Evolutionary conservation across 2,888 invertebrate genomes (phyloP).

Genomic region (Himalopsyche anomala): DNA sequence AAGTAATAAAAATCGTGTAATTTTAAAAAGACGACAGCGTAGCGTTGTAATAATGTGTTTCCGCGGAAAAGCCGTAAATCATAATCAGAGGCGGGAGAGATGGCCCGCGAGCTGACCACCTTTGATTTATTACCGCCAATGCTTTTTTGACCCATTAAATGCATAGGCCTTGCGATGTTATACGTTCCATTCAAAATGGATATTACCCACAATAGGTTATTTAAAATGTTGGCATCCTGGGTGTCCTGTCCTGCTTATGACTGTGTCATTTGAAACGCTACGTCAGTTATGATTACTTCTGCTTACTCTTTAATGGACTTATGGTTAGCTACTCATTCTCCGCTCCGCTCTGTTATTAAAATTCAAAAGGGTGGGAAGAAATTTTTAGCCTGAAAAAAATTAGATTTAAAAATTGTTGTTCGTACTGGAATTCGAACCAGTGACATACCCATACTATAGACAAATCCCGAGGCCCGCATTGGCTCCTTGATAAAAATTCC

Average conservation of each 20-base stretch:
- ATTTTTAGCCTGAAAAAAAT: too few relatives aligned
- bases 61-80: conserved; percentile 62
- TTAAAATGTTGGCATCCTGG: not conserved
- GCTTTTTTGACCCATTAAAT: conserved; percentile 30
- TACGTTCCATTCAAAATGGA: conserved; percentile 19
- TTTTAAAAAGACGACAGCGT: conserved; percentile 54
- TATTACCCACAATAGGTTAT: conserved; percentile 2
- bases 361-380: too few relatives aligned
- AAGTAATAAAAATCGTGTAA: conserved; percentile 48
- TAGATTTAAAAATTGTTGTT: too few relatives aligned
- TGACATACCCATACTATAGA: too few relatives aligned
- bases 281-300: too few relatives aligned
- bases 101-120: conserved; percentile 45
- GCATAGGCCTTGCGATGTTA: not conserved
- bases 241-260: not conserved
- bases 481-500: too few relatives aligned
- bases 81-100: conserved; percentile 58
- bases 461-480: too few relatives aligned
- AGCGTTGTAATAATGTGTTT: conserved; percentile 54
- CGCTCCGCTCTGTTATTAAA: too few relatives aligned
- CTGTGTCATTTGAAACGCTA: too few relatives aligned
- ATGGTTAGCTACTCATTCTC: too few relatives aligned
- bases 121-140: conserved; percentile 57
- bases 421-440: too few relatives aligned
- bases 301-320: too few relatives aligned